Evolutionary conservation across 2,113 vertebrate species (phyloP).

Genomic region (Ramphastos sulfuratus): DNA sequence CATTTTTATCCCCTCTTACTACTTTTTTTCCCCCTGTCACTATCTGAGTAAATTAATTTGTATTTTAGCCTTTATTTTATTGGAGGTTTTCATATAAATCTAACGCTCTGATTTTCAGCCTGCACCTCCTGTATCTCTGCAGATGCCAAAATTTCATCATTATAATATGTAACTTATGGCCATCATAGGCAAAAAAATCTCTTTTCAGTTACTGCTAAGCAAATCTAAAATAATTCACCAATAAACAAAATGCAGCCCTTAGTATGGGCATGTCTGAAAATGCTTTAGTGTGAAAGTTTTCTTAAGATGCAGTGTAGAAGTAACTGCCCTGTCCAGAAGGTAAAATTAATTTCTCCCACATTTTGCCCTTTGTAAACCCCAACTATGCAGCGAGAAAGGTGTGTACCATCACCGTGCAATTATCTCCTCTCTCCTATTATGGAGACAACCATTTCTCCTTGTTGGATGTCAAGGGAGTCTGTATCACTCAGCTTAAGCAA

Average conservation of each 20-base stretch:
- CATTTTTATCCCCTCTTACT: neutral
- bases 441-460: neutral
- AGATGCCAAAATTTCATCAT: neutral
- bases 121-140: neutral
- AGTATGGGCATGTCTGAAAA: neutral
- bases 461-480: neutral
- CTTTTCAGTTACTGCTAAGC: neutral
- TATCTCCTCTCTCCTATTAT: neutral
- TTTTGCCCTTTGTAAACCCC: neutral
- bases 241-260: neutral
- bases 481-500: neutral
- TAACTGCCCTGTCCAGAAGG: neutral
- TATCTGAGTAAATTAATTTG: neutral
- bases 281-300: neutral
- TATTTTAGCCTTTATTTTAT: neutral
- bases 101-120: neutral
- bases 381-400: neutral
- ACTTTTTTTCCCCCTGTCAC: neutral
- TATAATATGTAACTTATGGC: neutral
- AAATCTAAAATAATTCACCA: neutral
- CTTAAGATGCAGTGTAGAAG: neutral
- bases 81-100: neutral
- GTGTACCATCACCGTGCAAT: neutral
- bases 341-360: neutral
- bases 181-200: neutral